phyloP scores from a whole-genome alignment of 1,140 invertebrate genomes.

The Leucophenga varia region DNA sequence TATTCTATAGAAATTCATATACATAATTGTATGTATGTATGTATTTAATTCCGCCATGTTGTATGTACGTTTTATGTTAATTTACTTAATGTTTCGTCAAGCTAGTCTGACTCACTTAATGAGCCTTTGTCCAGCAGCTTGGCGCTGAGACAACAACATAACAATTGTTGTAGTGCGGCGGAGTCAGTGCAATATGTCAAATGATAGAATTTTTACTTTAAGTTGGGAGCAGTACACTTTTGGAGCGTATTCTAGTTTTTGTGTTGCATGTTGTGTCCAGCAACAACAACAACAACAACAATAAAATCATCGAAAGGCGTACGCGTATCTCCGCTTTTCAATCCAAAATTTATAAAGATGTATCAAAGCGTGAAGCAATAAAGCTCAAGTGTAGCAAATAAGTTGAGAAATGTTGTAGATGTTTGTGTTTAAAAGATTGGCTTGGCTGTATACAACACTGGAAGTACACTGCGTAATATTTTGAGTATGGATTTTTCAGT shows the following conservation, averaged over 20 bases:
- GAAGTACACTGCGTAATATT: no score
- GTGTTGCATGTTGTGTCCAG: constrained; percentile 32
- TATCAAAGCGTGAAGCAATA: constrained; percentile 52
- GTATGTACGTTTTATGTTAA: constrained; percentile 41
- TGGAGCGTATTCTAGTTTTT: no score
- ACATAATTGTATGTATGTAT: no score
- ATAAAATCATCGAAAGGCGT: constrained; percentile 23
- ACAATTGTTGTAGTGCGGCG: constrained; percentile 2
- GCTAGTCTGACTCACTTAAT: constrained; percentile 46
- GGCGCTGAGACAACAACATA: neutral
- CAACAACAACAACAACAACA: constrained; percentile 5
- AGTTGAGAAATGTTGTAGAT: neutral
- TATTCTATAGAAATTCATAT: no score
- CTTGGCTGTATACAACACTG: no score
- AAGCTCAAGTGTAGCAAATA: constrained; percentile 28
- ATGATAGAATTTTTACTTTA: constrained; percentile 18
- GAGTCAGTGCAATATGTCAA: constrained; percentile 47
- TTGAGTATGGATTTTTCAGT: no score
- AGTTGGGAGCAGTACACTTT: constrained; percentile 14
- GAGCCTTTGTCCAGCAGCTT: constrained; percentile 32
- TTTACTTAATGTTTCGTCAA: constrained; percentile 48
- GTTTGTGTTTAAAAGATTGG: neutral
- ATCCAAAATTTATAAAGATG: no score
- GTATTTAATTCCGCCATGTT: constrained; percentile 49
- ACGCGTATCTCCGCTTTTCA: no score